Conservation (phyloP, 2,113 vertebrate species). For the Ochotona curzoniae region DNA sequence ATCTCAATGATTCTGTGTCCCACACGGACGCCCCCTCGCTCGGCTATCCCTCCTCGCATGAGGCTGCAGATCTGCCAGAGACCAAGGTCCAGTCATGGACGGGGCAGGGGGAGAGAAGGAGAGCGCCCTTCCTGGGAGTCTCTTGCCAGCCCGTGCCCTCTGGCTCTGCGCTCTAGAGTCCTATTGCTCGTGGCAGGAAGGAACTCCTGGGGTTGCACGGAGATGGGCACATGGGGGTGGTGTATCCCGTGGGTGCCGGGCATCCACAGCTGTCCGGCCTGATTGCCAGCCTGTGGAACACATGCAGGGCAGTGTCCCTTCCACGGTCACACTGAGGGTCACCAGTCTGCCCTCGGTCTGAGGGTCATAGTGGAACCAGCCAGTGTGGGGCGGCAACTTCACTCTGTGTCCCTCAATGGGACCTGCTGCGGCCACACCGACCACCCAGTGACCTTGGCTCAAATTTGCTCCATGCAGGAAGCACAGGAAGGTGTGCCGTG, state of each 20-base stretch:
- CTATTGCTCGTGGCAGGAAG: not conserved
- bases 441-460: not conserved
- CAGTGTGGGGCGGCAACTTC: not conserved
- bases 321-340: not conserved
- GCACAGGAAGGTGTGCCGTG: fast-evolving
- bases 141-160: too few species aligned
- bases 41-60: constrained; percentile 98
- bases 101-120: fast-evolving
- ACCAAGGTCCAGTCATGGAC: not conserved
- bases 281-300: not conserved
- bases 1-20: constrained; percentile 99
- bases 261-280: not conserved
- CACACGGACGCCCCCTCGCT: constrained; percentile 96
- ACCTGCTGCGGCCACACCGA: not conserved
- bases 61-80: constrained; percentile 95
- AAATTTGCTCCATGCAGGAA: not conserved
- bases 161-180: not conserved
- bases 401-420: not conserved
- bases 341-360: not conserved
- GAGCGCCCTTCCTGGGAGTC: not conserved
- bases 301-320: not conserved
- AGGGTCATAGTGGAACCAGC: not conserved
- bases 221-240: too few species aligned
- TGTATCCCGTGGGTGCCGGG: not conserved
- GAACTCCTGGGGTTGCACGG: fast-evolving